Base-by-base conservation (phyloP, 1,140 invertebrate genomes). In the Drosophila pectinifera region DNA sequence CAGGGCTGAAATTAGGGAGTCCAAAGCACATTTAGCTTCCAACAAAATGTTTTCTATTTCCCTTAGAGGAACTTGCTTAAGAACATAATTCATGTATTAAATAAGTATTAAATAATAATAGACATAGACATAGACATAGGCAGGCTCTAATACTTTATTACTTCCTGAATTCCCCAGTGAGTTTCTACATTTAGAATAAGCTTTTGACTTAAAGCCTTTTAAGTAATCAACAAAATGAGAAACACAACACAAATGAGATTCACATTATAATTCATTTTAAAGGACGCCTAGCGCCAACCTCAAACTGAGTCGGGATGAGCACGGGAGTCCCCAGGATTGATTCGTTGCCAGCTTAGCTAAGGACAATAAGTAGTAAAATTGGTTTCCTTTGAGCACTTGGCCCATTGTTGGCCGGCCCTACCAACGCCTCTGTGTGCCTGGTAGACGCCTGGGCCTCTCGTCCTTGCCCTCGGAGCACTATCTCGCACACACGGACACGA, bases 201-300 rank as follows among this genome's bases (percentile, higher is more conserved):
- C 28, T 34, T 20, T 34, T 8, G n/a, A 22, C 28, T 20, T 36
- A 13, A 74, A 78, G 69, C 73, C 79, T 82, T 65, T 82, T 76
- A 81, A 73, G 79, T 61, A 78, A 73, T 81, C 68, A 82, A 69
- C 39, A 41, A 69, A 80, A 41, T 76, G 64, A 54, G 75, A 77
- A 73, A 31, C 78, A 59, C 67, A 26, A 59, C 67, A 26, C 54
- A 39, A 39, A 80, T 62, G 62, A 73, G 36, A 24, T 51, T 51
- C 73, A 78, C 64, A 78, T 78, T 78, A 74, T 82, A 82, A 82
- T 82, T 82, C 79, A 82, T 74, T 82, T 82, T 78, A 82, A 81
- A 78, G 74, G 74, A 73, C 73, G 58, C 73, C 68, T 36, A 13
- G 31, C 5, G 48, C 48, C 28, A 51, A 51, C 48, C 48, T 31